Conservation (phyloP, 2,113 vertebrate species). For the Pelecanus crispus region DNA sequence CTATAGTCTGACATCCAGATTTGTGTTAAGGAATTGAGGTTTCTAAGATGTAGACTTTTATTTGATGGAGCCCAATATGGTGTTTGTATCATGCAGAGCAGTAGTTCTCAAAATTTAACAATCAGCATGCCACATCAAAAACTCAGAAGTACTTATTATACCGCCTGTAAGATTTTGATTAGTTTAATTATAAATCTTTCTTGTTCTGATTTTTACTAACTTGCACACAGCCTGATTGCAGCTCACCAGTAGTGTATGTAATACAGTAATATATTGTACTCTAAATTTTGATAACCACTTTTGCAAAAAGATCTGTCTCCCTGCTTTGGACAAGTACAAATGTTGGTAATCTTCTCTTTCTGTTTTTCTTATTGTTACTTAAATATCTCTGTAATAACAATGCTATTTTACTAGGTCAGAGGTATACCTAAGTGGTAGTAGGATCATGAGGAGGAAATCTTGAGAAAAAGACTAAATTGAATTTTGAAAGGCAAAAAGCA, state of each 20-base stretch:
- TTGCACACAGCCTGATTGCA: not conserved
- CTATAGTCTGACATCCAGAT: not conserved
- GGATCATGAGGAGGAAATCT: not conserved
- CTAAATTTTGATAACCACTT: not conserved
- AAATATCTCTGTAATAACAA: not conserved
- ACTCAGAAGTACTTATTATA: constrained; percentile 26
- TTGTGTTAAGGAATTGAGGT: not conserved
- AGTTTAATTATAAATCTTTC: constrained; percentile 50
- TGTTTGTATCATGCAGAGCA: not conserved
- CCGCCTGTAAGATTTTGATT: constrained; percentile 36
- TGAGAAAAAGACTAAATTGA: not conserved
- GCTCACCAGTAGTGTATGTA: not conserved
- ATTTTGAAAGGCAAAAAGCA: not conserved
- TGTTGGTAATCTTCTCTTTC: not conserved
- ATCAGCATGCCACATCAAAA: constrained; percentile 25
- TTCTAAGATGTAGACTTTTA: not conserved
- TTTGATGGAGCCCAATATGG: constrained; percentile 19
- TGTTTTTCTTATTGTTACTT: not conserved
- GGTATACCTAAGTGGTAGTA: not conserved
- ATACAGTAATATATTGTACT: not conserved
- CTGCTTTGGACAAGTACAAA: not conserved
- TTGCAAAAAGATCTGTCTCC: not conserved
- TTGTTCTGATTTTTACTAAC: constrained; percentile 28
- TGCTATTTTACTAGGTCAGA: not conserved
- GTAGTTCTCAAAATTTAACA: constrained; percentile 15